Evolutionary conservation across 2,797 vertebrate genomes (phyloP).

Genomic region (Kryptopterus vitreolus): DNA sequence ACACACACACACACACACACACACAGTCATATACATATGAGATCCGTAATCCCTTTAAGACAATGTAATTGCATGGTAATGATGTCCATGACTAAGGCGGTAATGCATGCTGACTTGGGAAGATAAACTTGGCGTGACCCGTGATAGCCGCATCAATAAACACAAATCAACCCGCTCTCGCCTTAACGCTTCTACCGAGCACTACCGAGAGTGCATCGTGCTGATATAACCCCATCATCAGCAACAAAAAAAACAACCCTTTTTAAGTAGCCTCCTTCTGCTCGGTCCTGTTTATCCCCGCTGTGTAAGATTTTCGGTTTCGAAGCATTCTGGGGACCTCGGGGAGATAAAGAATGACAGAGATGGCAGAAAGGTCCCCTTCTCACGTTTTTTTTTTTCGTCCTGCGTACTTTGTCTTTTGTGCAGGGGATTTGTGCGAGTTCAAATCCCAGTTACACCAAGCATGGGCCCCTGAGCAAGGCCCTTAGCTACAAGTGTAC

Average conservation of each 20-base stretch:
- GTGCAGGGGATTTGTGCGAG: too few species aligned
- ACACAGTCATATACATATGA: slow-evolving; percentile 43
- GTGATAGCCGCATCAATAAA: slow-evolving; percentile 36
- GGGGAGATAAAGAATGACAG: neutral
- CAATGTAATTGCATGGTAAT: slow-evolving; percentile 36
- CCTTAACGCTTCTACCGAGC: slow-evolving; percentile 10
- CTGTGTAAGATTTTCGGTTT: slow-evolving; percentile 4
- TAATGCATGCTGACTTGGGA: slow-evolving; percentile 51
- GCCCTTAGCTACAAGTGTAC: too few species aligned
- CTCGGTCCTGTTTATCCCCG: neutral
- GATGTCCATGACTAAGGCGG: slow-evolving; percentile 45
- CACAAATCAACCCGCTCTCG: slow-evolving; percentile 43
- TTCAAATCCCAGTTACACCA: too few species aligned
- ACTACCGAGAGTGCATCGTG: neutral
- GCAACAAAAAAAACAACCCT: neutral
- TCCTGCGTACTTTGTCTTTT: too few species aligned
- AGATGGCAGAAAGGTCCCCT: too few species aligned
- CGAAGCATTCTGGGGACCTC: neutral
- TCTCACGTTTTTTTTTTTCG: too few species aligned
- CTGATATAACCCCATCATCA: neutral
- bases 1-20: slow-evolving; percentile 53
- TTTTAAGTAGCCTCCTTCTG: neutral
- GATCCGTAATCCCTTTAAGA: slow-evolving; percentile 27
- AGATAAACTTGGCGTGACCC: slow-evolving; percentile 40
- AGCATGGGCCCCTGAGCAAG: too few species aligned